Conservation (phyloP, 2,113 vertebrate genomes). For the Numida meleagris region DNA sequence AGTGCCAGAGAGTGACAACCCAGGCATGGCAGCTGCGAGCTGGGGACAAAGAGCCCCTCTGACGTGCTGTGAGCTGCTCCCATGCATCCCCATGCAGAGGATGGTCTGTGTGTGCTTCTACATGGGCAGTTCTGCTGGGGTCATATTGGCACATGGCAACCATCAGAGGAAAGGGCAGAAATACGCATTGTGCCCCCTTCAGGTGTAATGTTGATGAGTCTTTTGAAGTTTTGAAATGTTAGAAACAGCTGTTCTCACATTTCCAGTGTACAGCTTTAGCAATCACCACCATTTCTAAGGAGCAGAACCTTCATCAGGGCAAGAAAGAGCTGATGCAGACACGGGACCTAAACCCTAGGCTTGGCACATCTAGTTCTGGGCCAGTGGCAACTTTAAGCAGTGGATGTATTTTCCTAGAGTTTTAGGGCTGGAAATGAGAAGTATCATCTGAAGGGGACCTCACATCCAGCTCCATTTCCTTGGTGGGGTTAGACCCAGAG, state of each 20-base stretch:
- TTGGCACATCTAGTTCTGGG: not conserved
- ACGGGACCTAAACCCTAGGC: not conserved
- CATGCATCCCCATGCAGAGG: rapidly evolving
- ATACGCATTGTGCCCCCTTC: not conserved
- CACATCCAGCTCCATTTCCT: not conserved
- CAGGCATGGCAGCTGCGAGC: not conserved
- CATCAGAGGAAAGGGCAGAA: not conserved
- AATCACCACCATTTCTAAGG: not conserved
- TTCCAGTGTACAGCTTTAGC: not conserved
- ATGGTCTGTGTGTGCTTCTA: too few species aligned
- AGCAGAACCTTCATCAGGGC: not conserved
- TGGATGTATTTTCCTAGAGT: not conserved
- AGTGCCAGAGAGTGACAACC: slow-evolving; percentile 21
- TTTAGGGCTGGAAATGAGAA: not conserved
- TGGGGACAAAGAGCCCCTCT: not conserved
- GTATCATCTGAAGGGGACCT: not conserved
- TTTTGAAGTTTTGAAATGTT: not conserved
- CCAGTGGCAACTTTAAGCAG: not conserved
- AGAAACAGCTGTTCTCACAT: not conserved
- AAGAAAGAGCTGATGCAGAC: not conserved
- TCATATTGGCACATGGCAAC: not conserved
- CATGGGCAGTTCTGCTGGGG: not conserved
- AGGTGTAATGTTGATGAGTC: not conserved
- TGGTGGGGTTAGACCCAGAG: not conserved
- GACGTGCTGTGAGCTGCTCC: not conserved